phyloP scores from a whole-genome alignment of 2,888 invertebrate genomes.

The Drosophila peninsularis region DNA sequence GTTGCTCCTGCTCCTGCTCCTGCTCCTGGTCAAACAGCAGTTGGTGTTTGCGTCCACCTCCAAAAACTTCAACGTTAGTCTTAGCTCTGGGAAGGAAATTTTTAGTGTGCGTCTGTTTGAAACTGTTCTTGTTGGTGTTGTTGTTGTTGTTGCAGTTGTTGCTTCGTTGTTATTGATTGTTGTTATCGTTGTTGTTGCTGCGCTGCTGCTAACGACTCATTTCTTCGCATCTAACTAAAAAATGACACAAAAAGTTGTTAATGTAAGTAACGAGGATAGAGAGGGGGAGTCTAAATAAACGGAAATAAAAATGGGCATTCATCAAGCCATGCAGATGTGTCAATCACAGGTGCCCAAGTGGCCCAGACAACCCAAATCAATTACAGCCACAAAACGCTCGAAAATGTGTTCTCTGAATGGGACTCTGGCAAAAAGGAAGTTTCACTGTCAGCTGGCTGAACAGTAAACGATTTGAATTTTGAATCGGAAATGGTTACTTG shows the following conservation, averaged over 20 bases:
- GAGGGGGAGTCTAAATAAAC: slow-evolving; percentile 5
- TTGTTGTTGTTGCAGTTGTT: slow-evolving; percentile 14
- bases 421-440: slow-evolving; percentile 55
- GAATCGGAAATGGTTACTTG: slow-evolving; percentile 63
- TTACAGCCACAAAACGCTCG: slow-evolving; percentile 50
- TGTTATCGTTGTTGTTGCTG: slow-evolving; percentile 27
- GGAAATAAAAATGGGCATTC: slow-evolving; percentile 57
- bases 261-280: slow-evolving; percentile 28
- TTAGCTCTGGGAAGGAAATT: slow-evolving; percentile 15
- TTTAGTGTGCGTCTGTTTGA: slow-evolving; percentile 9
- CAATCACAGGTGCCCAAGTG: slow-evolving; percentile 65
- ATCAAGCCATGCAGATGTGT: slow-evolving; percentile 53
- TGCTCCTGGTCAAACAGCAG: slow-evolving; percentile 22
- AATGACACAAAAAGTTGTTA: slow-evolving; percentile 57
- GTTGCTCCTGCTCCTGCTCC: not conserved
- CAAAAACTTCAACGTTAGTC: slow-evolving; percentile 39
- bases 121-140: slow-evolving; percentile 6
- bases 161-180: slow-evolving; percentile 51
- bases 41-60: slow-evolving; percentile 32
- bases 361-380: slow-evolving; percentile 66
- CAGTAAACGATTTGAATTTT: slow-evolving; percentile 56
- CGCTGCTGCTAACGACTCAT: slow-evolving; percentile 66
- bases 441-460: slow-evolving; percentile 56
- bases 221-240: slow-evolving; percentile 64
- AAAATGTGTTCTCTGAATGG: slow-evolving; percentile 26